Evolutionary conservation across 2,113 vertebrate genomes (phyloP), one percentile per base, ranked within the genome.

Genomic region (Galeopterus variegatus): DNA sequence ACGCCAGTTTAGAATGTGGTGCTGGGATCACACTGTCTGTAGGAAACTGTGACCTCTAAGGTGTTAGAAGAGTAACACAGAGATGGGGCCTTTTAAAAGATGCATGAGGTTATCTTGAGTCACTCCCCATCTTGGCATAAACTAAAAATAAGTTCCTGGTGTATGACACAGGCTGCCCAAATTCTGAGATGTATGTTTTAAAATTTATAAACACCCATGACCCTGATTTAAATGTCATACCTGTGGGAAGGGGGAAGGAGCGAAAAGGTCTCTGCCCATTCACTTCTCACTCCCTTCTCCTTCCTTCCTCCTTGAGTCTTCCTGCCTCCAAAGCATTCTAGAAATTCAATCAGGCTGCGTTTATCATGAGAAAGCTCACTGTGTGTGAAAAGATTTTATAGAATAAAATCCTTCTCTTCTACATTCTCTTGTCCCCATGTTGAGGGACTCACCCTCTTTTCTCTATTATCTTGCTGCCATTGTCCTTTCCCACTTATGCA

Each of bases 1-100:
- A 0, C 9, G 3, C 28, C 8, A 36, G 1, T 56, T 69, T 50
- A 54, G 58, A 64, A 31, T n/a, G 8, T n/a, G 18, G 4, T 41
- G 2, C 23, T 77, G 10, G 36, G 50, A 45, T 48, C 17, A 33
- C 17, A 33, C 52, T 41, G 5, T 86, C 24, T 54, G 7, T 1
- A 21, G 26, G 28, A 56, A 48, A 41, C 5, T 28, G 11, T 54
- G 73, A 75, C 50, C 23, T 75, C 58, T 50, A 17, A 56, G 24
- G 64, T 54, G 4, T 50, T 54, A 67, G 41, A 6, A 84, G 62
- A 79, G 14, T 92, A 73, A 36, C 31, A 64, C 31, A 69, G 52
- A 82, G 50, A 45, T 45, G 26, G 50, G 14, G n/a, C 89, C 72
- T 96, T 31, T 90, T 65, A 56, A 65, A 89, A 85, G 21, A 89